Conservation (phyloP, 2,113 vertebrate species). For the Nycticebus coucang region DNA sequence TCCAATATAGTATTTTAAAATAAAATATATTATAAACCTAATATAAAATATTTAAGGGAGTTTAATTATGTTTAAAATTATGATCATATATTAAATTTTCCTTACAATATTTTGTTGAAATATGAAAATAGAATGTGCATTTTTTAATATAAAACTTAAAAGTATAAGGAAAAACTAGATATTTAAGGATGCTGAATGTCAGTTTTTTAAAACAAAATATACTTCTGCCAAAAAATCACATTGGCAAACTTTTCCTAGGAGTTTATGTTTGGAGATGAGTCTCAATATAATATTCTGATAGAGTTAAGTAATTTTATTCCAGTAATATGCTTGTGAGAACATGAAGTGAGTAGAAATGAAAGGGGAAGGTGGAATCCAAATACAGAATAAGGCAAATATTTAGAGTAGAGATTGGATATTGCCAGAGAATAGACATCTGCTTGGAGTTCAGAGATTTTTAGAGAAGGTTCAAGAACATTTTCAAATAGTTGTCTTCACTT, state of each 20-base stretch:
- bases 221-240: background rate
- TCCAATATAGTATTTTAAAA: background rate
- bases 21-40: background rate
- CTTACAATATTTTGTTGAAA: background rate
- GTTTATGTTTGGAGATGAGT: background rate
- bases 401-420: background rate
- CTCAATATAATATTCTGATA: background rate
- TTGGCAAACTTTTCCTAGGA: background rate
- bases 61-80: background rate
- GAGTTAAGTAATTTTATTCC: background rate
- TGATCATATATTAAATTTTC: background rate
- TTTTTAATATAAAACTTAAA: constrained; percentile 9
- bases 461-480: background rate
- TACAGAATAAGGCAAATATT: background rate
- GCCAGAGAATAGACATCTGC: background rate
- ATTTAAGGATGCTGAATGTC: background rate
- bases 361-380: background rate
- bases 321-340: background rate
- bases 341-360: background rate
- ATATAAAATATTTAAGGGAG: background rate
- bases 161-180: background rate
- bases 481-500: background rate
- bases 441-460: background rate
- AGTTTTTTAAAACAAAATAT: background rate
- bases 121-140: background rate